phyloP scores from a whole-genome alignment of 2,113 vertebrate species.

The Lasiurus cinereus region DNA sequence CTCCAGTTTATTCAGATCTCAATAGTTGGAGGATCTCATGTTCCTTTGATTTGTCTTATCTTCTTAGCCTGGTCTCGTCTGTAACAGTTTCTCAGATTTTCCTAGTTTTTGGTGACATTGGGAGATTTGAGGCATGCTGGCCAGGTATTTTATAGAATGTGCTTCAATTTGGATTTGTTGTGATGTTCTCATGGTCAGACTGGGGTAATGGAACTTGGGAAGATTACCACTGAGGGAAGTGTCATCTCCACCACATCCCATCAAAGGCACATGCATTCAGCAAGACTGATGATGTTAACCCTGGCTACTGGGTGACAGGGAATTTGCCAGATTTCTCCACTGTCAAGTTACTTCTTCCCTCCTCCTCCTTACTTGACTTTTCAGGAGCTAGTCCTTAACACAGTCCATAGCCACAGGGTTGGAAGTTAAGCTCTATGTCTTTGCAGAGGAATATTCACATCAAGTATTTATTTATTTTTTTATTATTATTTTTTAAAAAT shows the following conservation, averaged over 20 bases:
- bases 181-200: not conserved
- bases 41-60: not conserved
- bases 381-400: not conserved
- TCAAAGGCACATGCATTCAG: not conserved
- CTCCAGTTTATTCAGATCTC: not conserved
- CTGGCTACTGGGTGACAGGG: not conserved
- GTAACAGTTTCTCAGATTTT: not conserved
- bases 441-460: not conserved
- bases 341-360: no score
- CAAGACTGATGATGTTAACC: not conserved
- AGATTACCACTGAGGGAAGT: not conserved
- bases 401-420: not conserved
- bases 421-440: not conserved
- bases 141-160: not conserved
- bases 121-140: not conserved
- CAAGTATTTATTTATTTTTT: constrained; percentile 26
- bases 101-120: not conserved
- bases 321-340: not conserved
- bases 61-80: not conserved
- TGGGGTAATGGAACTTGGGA: not conserved
- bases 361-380: not conserved
- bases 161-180: not conserved
- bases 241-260: not conserved
- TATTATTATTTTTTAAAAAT: no score
- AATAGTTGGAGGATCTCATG: not conserved